phyloP scores from a whole-genome alignment of 2,888 invertebrate genomes.

The Leptinotarsa juncta region DNA sequence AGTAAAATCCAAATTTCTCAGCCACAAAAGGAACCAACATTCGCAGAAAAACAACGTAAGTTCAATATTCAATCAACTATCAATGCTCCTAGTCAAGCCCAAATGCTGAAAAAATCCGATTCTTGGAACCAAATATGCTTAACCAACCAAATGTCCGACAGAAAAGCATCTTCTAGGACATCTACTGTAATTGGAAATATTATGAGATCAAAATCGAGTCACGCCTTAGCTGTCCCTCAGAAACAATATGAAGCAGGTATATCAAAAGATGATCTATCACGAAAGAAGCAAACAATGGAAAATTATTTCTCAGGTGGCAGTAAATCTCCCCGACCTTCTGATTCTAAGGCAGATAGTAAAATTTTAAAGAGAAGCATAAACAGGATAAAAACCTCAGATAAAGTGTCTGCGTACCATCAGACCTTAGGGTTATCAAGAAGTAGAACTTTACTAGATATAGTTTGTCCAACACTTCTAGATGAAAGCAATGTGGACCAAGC shows the following conservation, averaged over 20 bases:
- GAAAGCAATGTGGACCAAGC: conserved; percentile 88
- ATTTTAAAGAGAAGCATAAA: conserved; percentile 60
- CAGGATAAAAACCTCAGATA: conserved; percentile 68
- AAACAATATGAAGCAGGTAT: conserved; percentile 87
- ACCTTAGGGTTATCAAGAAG: conserved; percentile 75
- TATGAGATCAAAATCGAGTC: conserved; percentile 78
- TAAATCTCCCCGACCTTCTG: conserved; percentile 62
- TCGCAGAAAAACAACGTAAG: conserved; percentile 62
- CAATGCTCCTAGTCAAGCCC: conserved; percentile 40
- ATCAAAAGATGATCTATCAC: conserved; percentile 73
- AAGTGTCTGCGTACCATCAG: conserved; percentile 62
- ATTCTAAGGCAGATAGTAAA: conserved; percentile 46
- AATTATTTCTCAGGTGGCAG: conserved; percentile 74
- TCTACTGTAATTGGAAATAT: conserved; percentile 44
- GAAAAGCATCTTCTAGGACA: conserved; percentile 58
- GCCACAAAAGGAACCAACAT: conserved; percentile 49
- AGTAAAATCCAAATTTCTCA: conserved; percentile 20
- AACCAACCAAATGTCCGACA: conserved; percentile 46
- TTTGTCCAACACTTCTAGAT: conserved; percentile 75
- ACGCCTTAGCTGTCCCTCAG: conserved; percentile 76
- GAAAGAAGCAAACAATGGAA: conserved; percentile 79
- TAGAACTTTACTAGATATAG: conserved; percentile 81
- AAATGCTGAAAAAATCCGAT: conserved; percentile 76
- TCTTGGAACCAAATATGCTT: conserved; percentile 81
- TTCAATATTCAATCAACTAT: conserved; percentile 63